A percentile compares a stretch with the other conserved stretches of the same genome.
phyloP scores from a whole-genome alignment of 2,888 invertebrate species.

The Agonopterix heracliana region DNA sequence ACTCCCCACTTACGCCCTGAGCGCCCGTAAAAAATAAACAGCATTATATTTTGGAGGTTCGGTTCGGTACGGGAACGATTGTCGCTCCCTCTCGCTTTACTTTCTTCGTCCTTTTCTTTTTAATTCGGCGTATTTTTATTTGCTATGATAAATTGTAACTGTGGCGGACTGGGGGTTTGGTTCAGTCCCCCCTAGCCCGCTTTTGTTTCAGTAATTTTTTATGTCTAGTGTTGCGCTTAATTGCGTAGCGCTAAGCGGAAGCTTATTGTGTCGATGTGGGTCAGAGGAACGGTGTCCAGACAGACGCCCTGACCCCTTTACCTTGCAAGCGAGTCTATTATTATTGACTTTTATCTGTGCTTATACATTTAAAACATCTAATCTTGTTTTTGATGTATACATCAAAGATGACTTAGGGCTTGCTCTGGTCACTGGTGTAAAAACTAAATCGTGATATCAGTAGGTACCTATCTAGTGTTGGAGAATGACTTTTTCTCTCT shows the following conservation, averaged over 20 bases:
- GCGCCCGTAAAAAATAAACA: conserved; percentile 50
- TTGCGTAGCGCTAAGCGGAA: conserved; percentile 66
- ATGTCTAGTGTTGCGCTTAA: conserved; percentile 72
- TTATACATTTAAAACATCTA: no score
- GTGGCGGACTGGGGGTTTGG: conserved; percentile 36
- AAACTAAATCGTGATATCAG: no score
- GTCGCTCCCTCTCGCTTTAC: conserved; percentile 55
- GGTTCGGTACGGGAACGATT: conserved; percentile 45
- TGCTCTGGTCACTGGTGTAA: no score
- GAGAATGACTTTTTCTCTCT: no score
- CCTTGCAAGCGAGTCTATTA: conserved; percentile 35
- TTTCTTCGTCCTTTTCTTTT: conserved; percentile 71
- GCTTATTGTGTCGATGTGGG: conserved; percentile 67
- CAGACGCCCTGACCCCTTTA: conserved; percentile 51
- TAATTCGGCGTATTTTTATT: conserved; percentile 74
- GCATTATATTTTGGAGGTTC: conserved; percentile 57
- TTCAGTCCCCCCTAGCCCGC: conserved; percentile 39
- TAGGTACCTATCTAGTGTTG: no score
- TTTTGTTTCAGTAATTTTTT: conserved; percentile 75
- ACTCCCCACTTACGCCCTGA: conserved; percentile 36
- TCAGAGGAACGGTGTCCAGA: conserved; percentile 45
- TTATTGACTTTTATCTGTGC: not conserved
- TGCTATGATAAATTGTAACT: conserved; percentile 75
- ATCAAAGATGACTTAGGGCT: no score
- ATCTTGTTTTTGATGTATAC: no score